Evolutionary conservation across 37 sponge, comb jelly and placozoan genomes (phyloP), one percentile per base, ranked within the genome.

Genomic region (Aphrocallistes beatrix): DNA sequence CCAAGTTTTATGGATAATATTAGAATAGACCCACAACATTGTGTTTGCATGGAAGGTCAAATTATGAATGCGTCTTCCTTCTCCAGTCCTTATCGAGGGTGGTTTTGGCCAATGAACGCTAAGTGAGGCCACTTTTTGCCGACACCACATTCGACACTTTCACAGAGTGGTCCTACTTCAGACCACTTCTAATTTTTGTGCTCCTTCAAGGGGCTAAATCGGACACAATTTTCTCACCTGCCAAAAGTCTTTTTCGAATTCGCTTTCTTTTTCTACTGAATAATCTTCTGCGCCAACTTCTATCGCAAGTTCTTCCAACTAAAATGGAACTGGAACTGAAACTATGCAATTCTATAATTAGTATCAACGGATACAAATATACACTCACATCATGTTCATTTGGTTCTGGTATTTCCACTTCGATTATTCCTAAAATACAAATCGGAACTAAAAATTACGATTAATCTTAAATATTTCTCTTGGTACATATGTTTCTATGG

Each of bases 61-160:
- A 60, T 32, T 60, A 13, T 19, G n/a, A 60, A 32, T 60, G n/a
- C 8, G n/a, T 19, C 8, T 32, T 25, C n/a, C n/a, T 19, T 60
- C 8, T 60, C 21, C 21, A 60, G 75, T 60, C 75, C 75, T 60
- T 60, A 60, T 60, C 75, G 75, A 60, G 75, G 75, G 75, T 60
- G 75, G n/a, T 60, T 13, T 25, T 6, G 75, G 34, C 75, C 75
- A 25, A 28, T 60, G 75, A 60, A 60, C 75, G 75, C 21, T 60
- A 60, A 60, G 75, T 60, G 75, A 60, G 75, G 75, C 34, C 75
- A 60, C 10, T 60, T 60, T n/a, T 60, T 60, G 75, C 75, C n/a
- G 75, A 60, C 75, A 60, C 75, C 10, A 60, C n/a, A 19, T n/a
- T 3, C 8, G 6, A 60, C 75, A 19, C 21, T 28, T 19, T 60